phyloP scores from a whole-genome alignment of 64 coral and sea anemone genomes.

The Pocillopora verrucosa region DNA sequence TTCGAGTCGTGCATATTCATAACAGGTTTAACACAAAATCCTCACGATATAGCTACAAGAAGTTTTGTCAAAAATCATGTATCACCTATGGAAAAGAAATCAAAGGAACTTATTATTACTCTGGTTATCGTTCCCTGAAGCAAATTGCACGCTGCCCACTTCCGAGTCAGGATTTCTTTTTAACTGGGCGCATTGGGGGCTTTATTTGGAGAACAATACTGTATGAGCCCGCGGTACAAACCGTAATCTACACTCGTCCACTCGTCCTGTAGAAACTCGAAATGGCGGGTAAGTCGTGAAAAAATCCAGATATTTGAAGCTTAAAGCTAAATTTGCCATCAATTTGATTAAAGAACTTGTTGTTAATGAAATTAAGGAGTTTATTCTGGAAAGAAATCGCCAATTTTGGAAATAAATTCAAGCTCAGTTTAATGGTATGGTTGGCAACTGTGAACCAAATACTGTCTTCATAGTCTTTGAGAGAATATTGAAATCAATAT shows the following conservation, averaged over 20 bases:
- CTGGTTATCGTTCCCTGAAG: not conserved
- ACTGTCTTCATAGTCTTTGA: too few species aligned
- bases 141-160: not conserved
- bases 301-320: not conserved
- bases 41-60: not conserved
- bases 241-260: not conserved
- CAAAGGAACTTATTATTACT: not conserved
- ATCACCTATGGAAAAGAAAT: not conserved
- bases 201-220: not conserved
- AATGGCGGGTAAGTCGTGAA: not conserved
- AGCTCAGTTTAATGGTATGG: too few species aligned
- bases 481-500: not conserved
- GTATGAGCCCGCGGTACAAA: not conserved
- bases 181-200: not conserved
- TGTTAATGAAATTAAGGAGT: too few species aligned
- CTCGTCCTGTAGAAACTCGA: not conserved
- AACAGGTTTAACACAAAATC: not conserved
- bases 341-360: too few species aligned
- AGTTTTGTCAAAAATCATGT: conserved; percentile 18
- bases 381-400: too few species aligned
- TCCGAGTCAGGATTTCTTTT: not conserved
- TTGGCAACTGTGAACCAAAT: too few species aligned
- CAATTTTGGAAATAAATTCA: too few species aligned
- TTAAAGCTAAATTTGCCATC: not conserved
- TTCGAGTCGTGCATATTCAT: not conserved